A percentile compares a stretch with the other conserved stretches of the same genome.
Evolutionary conservation across 2,797 vertebrate species (phyloP).

Genomic region (Ambastaia sidthimunki): DNA sequence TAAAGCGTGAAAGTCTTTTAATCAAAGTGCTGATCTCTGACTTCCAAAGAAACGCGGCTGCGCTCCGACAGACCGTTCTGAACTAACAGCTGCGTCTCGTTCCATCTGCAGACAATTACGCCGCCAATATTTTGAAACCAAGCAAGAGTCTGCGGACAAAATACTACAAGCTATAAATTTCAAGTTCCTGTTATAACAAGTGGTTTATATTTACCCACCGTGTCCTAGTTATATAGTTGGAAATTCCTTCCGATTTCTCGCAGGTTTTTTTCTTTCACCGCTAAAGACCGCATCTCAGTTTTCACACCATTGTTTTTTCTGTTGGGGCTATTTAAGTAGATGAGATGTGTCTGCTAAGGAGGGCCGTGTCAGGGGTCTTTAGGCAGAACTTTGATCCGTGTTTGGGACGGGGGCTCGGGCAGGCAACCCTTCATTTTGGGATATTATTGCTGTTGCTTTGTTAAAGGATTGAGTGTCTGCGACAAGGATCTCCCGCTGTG

Average conservation of each 20-base stretch:
- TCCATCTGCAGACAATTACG: constrained; percentile 81
- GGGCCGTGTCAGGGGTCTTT: constrained; percentile 68
- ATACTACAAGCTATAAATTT: constrained; percentile 83
- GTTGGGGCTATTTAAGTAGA: constrained; percentile 62
- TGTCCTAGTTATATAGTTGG: constrained; percentile 69
- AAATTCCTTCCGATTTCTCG: constrained; percentile 70
- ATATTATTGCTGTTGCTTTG: constrained; percentile 63
- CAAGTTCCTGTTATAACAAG: constrained; percentile 85
- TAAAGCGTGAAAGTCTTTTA: constrained; percentile 61
- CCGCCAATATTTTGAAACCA: constrained; percentile 77
- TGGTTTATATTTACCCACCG: constrained; percentile 79
- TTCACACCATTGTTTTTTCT: constrained; percentile 74
- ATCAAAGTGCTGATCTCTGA: constrained; percentile 60
- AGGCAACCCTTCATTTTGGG: constrained; percentile 57
- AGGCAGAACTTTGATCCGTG: constrained; percentile 60
- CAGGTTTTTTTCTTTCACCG: constrained; percentile 11
- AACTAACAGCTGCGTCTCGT: constrained; percentile 71
- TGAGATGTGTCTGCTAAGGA: constrained; percentile 69
- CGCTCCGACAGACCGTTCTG: constrained; percentile 57
- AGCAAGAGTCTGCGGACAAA: constrained; percentile 78
- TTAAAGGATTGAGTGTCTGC: constrained; percentile 76
- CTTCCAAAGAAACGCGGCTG: constrained; percentile 46
- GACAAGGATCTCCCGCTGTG: constrained; percentile 75
- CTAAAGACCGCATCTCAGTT: constrained; percentile 66
- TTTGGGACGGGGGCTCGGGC: constrained; percentile 24